Evolutionary conservation across 2,113 vertebrate species (phyloP).

Genomic region (Saccopteryx bilineata): DNA sequence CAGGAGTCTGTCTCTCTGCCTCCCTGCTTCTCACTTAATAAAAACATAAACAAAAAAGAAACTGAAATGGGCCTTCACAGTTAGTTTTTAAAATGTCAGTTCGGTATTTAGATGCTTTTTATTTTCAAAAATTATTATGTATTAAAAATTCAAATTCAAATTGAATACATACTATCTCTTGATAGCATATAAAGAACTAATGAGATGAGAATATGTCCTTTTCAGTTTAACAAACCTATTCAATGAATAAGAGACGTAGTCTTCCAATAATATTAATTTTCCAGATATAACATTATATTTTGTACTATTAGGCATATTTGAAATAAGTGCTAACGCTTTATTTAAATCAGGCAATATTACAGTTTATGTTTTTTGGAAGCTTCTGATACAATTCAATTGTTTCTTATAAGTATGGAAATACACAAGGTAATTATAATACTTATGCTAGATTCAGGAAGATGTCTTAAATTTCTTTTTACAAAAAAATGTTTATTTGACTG

Average conservation of each 20-base stretch:
- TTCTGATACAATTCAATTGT: background rate
- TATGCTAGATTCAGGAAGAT: constrained; percentile 82
- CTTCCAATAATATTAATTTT: constrained; percentile 3
- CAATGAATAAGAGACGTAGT: constrained; percentile 44
- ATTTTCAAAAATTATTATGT: constrained; percentile 33
- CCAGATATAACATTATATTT: background rate
- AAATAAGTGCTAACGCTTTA: constrained; percentile 17
- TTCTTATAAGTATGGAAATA: constrained; percentile 62
- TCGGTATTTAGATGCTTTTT: background rate
- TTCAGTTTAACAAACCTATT: constrained; percentile 18
- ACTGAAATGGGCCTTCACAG: background rate
- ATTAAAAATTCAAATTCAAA: constrained; percentile 28
- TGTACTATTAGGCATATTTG: constrained; percentile 62
- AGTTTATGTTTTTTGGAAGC: constrained; percentile 71
- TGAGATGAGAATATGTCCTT: background rate
- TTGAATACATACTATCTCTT: background rate
- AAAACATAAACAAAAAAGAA: background rate
- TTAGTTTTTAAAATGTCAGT: background rate
- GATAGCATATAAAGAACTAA: background rate
- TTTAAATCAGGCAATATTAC: constrained; percentile 73
- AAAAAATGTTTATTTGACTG: constrained; percentile 75
- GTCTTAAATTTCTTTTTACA: constrained; percentile 71
- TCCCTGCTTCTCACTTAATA: background rate
- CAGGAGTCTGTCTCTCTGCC: no score
- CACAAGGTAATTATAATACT: constrained; percentile 78